Evolutionary conservation across 2,797 vertebrate genomes (phyloP).

Genomic region (Simalia tracyae): DNA sequence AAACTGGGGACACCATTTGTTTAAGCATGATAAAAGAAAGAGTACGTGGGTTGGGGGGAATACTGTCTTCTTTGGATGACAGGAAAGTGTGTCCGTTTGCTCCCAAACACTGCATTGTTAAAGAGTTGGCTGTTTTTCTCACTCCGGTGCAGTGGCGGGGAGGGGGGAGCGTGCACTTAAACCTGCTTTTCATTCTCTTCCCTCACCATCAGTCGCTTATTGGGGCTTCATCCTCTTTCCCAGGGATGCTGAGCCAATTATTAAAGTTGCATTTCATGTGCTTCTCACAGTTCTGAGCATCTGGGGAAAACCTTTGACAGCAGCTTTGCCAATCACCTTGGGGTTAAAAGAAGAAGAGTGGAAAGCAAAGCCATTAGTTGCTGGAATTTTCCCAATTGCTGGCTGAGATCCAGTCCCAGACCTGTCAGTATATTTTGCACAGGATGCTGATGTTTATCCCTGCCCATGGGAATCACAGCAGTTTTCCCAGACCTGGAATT

Average conservation of each 20-base stretch:
- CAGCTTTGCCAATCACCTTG: background rate
- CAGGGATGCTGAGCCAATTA: background rate
- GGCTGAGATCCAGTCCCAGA: background rate
- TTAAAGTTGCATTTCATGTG: slow-evolving; percentile 11
- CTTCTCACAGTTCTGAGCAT: background rate
- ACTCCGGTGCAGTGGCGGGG: background rate
- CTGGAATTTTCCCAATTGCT: too few species aligned
- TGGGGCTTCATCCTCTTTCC: background rate
- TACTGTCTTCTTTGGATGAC: too few species aligned
- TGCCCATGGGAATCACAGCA: too few species aligned
- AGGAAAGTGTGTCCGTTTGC: background rate
- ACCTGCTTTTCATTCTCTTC: background rate
- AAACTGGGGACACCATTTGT: slow-evolving; percentile 38
- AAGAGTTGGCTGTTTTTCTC: background rate
- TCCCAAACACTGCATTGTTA: background rate
- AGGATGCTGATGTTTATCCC: too few species aligned
- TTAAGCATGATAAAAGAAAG: slow-evolving; percentile 3
- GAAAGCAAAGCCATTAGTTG: background rate
- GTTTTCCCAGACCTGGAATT: too few species aligned
- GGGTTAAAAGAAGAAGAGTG: background rate
- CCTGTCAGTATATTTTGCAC: too few species aligned
- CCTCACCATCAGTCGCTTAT: background rate
- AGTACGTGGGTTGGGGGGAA: too few species aligned
- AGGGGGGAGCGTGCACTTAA: background rate
- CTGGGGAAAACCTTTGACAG: slow-evolving; percentile 6